Conservation (phyloP, 1,140 invertebrate species). For the Drosophila tristis region DNA sequence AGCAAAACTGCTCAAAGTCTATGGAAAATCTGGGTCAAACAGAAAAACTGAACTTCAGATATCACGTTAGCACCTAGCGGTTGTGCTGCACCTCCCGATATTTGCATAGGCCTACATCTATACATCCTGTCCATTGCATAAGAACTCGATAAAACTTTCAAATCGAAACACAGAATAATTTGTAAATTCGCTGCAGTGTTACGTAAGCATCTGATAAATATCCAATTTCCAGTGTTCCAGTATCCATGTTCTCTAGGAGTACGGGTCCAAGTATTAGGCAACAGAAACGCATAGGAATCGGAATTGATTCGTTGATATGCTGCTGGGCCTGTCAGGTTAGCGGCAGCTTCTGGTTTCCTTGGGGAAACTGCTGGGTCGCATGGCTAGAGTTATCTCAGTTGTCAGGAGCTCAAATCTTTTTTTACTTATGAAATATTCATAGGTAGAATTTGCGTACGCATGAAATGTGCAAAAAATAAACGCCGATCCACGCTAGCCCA, state of each 20-base stretch:
- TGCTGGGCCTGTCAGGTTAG: background rate
- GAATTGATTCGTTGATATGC: conserved; percentile 53
- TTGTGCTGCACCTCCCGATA: conserved; percentile 16
- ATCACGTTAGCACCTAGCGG: background rate
- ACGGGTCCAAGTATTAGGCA: conserved; percentile 31
- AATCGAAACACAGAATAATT: conserved; percentile 43
- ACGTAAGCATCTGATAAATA: conserved; percentile 77
- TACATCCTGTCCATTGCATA: conserved; percentile 66
- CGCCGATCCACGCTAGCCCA: too few relatives aligned
- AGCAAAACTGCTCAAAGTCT: too few relatives aligned
- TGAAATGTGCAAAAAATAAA: background rate
- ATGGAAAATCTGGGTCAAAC: background rate
- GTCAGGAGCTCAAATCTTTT: conserved; percentile 20
- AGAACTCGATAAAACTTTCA: conserved; percentile 59
- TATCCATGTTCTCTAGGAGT: background rate
- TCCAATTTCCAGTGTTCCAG: conserved; percentile 42
- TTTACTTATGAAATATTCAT: conserved; percentile 58
- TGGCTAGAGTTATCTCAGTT: background rate
- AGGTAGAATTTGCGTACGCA: conserved; percentile 26
- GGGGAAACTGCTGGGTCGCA: background rate
- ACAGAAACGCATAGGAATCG: conserved; percentile 25
- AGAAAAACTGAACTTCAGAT: conserved; percentile 4
- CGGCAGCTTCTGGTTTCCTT: background rate
- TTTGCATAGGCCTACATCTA: conserved; percentile 21
- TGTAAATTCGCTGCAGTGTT: conserved; percentile 30